These are phyloP conservation scores for Osmerus mordax DNA, from an alignment of 2,113 vertebrate species.

Conservation along the genomic window DNA sequence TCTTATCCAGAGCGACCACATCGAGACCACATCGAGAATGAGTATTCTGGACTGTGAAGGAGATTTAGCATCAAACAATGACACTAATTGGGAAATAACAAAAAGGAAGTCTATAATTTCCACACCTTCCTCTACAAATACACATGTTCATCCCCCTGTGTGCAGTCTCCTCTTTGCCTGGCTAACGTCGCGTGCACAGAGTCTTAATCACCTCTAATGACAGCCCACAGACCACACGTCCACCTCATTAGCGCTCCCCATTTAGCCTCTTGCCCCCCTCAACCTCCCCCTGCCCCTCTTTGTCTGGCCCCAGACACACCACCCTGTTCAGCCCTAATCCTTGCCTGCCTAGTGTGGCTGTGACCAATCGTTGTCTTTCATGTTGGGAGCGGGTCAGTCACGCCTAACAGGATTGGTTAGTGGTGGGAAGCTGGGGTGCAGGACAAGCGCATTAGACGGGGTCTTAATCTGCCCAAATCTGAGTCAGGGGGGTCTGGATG, in stretches of 20 bases:
- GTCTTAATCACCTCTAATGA: conserved; percentile 20
- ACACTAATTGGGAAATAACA: no score
- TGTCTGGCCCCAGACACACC: conserved; percentile 51
- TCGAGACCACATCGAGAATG: no score
- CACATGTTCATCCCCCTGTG: background rate
- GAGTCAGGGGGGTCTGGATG: background rate
- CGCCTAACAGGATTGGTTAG: conserved; percentile 63
- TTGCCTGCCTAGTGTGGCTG: conserved; percentile 54
- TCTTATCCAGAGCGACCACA: no score
- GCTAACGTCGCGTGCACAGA: background rate
- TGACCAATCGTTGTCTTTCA: conserved; percentile 65
- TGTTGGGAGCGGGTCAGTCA: conserved; percentile 55
- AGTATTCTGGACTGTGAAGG: no score
- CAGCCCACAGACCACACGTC: background rate
- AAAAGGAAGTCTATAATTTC: no score
- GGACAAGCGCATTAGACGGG: conserved; percentile 46
- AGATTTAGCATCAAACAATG: no score
- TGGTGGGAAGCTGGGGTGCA: conserved; percentile 43
- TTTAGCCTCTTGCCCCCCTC: conserved; percentile 9
- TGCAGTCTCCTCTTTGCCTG: background rate
- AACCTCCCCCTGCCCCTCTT: conserved; percentile 6
- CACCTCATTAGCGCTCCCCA: conserved; percentile 17
- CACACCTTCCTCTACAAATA: background rate
- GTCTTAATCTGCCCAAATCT: conserved; percentile 31
- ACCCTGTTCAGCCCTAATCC: conserved; percentile 61